Base-by-base conservation (phyloP, 1,140 invertebrate genomes). In the Sinella curviseta region DNA sequence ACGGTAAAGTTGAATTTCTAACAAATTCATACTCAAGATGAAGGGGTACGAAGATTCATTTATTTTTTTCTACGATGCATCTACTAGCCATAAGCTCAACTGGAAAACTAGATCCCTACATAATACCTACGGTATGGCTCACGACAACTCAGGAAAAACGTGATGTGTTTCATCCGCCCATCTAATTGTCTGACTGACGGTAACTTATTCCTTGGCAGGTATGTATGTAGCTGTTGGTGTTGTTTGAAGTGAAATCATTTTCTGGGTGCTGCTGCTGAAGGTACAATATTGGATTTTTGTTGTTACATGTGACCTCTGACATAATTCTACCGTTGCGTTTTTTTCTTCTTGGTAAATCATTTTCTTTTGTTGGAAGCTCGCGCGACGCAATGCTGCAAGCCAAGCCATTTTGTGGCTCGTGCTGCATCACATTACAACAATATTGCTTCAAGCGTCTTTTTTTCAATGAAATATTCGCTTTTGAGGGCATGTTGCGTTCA, bases 201-300 rank as follows among this genome's bases (percentile, higher is more conserved):
- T 70, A 70, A 70, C 26, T 70, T n/a, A 17, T 70, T 70, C 31
- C 2, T 33, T n/a, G n/a, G n/a, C n/a, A n/a, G n/a, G n/a, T n/a
- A n/a, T n/a, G n/a, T n/a, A n/a, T n/a, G n/a, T n/a, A n/a, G n/a
- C n/a, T n/a, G n/a, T n/a, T n/a, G n/a, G n/a, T n/a, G n/a, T n/a
- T n/a, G n/a, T n/a, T n/a, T n/a, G n/a, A n/a, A n/a, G n/a, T n/a
- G n/a, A 60, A 17, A n/a, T 12, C 8, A n/a, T 60, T 17, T 60
- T 60, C 12, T 60, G 14, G 14, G 24, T 17, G 8, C 8, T 26
- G 4, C 57, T 70, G 65, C 14, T 70, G 65, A 70, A 8, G 65
- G 65, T 70, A 70, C 65, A 70, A 31, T 70, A 70, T 70, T 70
- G 65, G 65, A 70, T 70, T 70, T 70, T 33, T 31, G 65, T 60